Conservation (phyloP, 2,888 invertebrate species). For the Carcina quercana region DNA sequence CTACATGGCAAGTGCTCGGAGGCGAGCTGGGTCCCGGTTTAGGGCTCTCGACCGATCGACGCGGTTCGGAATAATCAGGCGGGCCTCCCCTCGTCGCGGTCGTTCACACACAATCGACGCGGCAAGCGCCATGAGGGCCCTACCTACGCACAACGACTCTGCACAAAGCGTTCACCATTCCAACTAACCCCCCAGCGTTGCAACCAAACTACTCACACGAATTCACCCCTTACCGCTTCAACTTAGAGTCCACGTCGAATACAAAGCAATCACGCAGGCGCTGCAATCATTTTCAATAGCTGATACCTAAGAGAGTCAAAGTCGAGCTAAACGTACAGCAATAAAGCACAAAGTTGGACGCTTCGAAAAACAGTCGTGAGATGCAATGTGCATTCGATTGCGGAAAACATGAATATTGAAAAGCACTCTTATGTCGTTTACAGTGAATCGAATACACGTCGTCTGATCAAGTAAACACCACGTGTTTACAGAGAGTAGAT, state of each 20-base stretch:
- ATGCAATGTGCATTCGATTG: conserved; percentile 61
- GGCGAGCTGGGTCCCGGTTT: conserved; percentile 32
- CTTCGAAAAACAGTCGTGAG: conserved; percentile 24
- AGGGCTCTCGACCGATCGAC: conserved; percentile 61
- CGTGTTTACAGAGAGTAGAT: conserved; percentile 62
- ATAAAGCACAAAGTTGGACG: conserved; percentile 48
- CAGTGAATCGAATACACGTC: conserved; percentile 50
- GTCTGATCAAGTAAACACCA: conserved; percentile 39
- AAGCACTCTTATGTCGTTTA: conserved; percentile 57
- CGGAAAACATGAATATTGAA: conserved; percentile 57
- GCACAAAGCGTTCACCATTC: conserved; percentile 62
- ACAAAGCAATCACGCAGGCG: conserved; percentile 26
- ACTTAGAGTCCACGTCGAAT: conserved; percentile 15
- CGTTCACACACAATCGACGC: conserved; percentile 70
- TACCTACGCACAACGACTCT: conserved; percentile 60
- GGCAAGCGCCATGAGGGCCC: conserved; percentile 42
- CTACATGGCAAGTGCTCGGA: conserved; percentile 26
- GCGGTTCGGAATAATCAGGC: conserved; percentile 63
- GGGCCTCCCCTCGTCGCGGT: conserved; percentile 63
- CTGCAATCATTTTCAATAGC: conserved; percentile 38
- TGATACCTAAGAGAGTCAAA: conserved; percentile 30
- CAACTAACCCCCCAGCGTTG: conserved; percentile 29
- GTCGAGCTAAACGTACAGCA: conserved; percentile 30
- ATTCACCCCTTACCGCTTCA: conserved; percentile 24
- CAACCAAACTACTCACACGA: conserved; percentile 10